Conservation (phyloP, 2,888 invertebrate species). For the Chorisops tibialis region DNA sequence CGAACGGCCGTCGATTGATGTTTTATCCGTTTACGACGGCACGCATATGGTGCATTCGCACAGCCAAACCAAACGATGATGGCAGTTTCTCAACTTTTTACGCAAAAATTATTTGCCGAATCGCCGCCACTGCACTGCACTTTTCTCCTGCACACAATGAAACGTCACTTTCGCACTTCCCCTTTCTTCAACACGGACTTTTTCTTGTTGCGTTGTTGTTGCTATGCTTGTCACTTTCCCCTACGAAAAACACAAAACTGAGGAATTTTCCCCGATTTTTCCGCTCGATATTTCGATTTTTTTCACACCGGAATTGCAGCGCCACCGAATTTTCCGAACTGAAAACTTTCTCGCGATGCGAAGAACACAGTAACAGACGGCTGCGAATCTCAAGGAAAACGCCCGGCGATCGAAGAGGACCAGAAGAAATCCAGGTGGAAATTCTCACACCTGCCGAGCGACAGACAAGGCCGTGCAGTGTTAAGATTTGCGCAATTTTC, state of each 20-base stretch:
- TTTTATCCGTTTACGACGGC: no score
- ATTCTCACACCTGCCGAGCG: constrained; percentile 20
- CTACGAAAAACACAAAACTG: not conserved
- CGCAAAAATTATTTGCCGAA: not conserved
- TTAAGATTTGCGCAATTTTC: not conserved
- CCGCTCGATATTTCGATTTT: constrained; percentile 24
- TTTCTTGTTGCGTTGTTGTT: no score
- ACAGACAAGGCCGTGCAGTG: not conserved
- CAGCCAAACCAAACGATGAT: no score
- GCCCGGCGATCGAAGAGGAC: not conserved
- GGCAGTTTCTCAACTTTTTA: no score
- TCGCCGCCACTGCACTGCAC: not conserved
- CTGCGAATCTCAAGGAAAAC: not conserved
- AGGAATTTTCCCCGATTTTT: not conserved
- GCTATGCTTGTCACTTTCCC: constrained; percentile 9
- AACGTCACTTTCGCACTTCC: constrained; percentile 9
- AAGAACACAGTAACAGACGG: no score
- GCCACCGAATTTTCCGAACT: not conserved
- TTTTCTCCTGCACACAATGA: constrained; percentile 3
- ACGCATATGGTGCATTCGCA: no score
- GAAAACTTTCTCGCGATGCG: no score
- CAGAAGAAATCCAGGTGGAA: not conserved
- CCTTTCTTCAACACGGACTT: no score
- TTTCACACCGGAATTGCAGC: constrained; percentile 4
- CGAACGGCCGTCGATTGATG: no score